Evolutionary conservation across 2,113 vertebrate genomes (phyloP).

Genomic region (Spea multiplicata): DNA sequence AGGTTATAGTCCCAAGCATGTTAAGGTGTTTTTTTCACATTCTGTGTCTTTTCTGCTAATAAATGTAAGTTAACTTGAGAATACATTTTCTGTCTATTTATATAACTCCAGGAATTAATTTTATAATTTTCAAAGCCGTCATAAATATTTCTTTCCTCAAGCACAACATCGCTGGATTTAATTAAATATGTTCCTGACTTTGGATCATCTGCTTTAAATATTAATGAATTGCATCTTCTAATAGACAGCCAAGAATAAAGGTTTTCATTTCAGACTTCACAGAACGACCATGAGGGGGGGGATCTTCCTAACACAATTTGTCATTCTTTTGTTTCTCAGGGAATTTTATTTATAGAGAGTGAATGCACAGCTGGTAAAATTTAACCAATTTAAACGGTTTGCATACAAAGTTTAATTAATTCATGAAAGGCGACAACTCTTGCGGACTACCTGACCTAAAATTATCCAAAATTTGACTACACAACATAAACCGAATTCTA

Average conservation of each 20-base stretch:
- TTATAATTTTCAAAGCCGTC: slow-evolving; percentile 41
- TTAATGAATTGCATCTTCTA: slow-evolving; percentile 48
- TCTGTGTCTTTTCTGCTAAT: slow-evolving; percentile 2
- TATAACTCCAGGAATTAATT: slow-evolving; percentile 40
- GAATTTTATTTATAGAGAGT: slow-evolving; percentile 44
- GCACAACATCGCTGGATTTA: slow-evolving; percentile 46
- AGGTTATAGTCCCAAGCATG: too few relatives aligned
- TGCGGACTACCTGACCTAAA: slow-evolving; percentile 9
- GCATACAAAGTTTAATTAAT: slow-evolving; percentile 9
- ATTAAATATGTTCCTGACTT: slow-evolving; percentile 47
- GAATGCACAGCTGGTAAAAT: slow-evolving; percentile 32
- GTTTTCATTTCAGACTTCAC: slow-evolving; percentile 46
- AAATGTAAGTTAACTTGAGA: slow-evolving; percentile 24
- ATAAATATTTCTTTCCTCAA: slow-evolving; percentile 49
- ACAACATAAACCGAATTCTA: too few relatives aligned
- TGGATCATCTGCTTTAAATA: slow-evolving; percentile 49
- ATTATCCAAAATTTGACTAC: neutral
- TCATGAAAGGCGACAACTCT: neutral
- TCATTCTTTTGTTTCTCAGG: slow-evolving; percentile 44
- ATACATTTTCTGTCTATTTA: slow-evolving; percentile 41
- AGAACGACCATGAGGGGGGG: slow-evolving; percentile 41
- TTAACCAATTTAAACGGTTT: slow-evolving; percentile 31
- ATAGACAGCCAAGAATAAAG: slow-evolving; percentile 41
- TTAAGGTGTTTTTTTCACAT: too few relatives aligned
- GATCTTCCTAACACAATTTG: slow-evolving; percentile 47